phyloP scores from a whole-genome alignment of 2,113 vertebrate species.

The Onychostruthus taczanowskii region DNA sequence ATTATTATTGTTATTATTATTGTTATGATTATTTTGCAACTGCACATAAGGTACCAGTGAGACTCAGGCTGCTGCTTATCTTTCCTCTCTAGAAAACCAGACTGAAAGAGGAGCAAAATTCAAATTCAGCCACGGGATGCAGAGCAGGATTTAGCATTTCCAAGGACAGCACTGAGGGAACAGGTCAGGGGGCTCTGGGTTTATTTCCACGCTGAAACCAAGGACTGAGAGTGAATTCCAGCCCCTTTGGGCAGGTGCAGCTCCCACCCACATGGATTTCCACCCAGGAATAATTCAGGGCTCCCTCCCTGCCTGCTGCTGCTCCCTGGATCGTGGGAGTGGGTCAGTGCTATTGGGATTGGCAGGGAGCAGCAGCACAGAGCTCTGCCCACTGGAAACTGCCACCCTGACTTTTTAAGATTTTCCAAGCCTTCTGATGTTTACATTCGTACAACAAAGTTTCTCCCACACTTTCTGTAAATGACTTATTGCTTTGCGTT shows the following conservation, averaged over 20 bases:
- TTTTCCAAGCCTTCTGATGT: too few species aligned
- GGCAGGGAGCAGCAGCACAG: background rate
- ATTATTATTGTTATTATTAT: too few species aligned
- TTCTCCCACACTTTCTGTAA: too few species aligned
- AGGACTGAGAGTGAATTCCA: background rate
- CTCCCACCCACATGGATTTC: background rate
- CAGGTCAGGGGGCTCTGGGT: background rate
- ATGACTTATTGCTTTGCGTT: too few species aligned
- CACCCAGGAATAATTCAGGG: background rate
- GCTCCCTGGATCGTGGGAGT: accelerated
- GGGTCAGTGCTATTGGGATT: accelerated
- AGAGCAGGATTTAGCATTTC: background rate
- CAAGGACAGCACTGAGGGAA: background rate
- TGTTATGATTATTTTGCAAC: background rate
- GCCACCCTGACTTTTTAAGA: too few species aligned
- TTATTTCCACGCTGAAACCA: background rate
- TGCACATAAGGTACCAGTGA: background rate
- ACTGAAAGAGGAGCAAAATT: background rate
- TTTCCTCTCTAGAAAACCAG: background rate
- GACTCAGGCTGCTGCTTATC: background rate
- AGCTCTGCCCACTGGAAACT: background rate
- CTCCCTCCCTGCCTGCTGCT: background rate
- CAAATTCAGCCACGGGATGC: background rate
- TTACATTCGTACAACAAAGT: too few species aligned
- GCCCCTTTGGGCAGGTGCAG: accelerated